Base-by-base conservation (phyloP, 2,888 invertebrate genomes). In the Amphimallon solstitiale region DNA sequence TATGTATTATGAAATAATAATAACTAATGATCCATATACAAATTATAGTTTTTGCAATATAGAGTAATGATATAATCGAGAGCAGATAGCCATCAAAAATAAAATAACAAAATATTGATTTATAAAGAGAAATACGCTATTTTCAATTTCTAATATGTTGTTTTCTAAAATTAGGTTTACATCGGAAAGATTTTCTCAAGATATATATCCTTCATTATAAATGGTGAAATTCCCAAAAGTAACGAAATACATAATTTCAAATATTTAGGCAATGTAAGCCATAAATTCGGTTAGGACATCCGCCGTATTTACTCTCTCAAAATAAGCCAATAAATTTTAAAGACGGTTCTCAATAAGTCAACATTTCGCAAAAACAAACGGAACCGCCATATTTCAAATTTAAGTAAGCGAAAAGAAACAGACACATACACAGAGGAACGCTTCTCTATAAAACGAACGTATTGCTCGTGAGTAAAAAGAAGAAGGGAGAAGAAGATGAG, bases 281-380 rank as follows among this genome's bases (percentile, higher is more conserved):
- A 63, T 66, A 66, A 66, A 66, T 66, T 52, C 45, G 45, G 14
- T 23, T 40, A 45, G 38, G 45, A 48, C 48, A 61, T 46, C 46
- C 40, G 56, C 62, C 66, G 52, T 66, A 66, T 66, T 66, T 63
- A 66, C 66, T 52, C 52, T 52, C 66, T 63, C 62, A 63, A 66
- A 62, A 64, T 64, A 67, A 60, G 67, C 61, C 68, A 65, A 70
- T 71, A 71, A 71, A 71, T 71, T 68, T 63, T 56, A 59, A 68
- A 66, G 70, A 60, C 69, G 70, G 71, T 56, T 69, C 71, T 71
- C 72, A 70, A 74, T 73, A 73, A 73, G 71, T 70, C 71, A 70
- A 71, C 68, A 62, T 71, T 70, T 70, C 70, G 43, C 52, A 67
- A 68, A 72, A 71, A 74, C 72, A 74, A 74, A 70, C 71, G 70